A percentile compares a stretch with the other conserved stretches of the same genome.
Evolutionary conservation across 1,140 invertebrate genomes (phyloP).

Genomic region (Drosophila kikkawai): DNA sequence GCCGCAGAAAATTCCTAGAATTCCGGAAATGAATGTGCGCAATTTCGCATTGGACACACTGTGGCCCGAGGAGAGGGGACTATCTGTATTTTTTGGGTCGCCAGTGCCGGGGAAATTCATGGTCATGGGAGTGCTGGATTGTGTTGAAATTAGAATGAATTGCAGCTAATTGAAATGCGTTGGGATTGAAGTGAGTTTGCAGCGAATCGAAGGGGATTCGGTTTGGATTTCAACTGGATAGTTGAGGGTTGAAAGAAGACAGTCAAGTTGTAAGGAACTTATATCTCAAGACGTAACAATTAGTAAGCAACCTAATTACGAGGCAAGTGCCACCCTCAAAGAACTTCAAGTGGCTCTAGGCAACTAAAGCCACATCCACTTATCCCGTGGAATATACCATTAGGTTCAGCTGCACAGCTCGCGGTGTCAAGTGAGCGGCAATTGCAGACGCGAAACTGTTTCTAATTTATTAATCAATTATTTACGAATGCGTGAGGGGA

Average conservation of each 20-base stretch:
- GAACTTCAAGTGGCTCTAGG: not conserved
- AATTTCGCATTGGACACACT: slow-evolving; percentile 50
- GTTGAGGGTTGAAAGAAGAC: no score
- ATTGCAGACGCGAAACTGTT: slow-evolving; percentile 31
- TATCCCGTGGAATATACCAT: not conserved
- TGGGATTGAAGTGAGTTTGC: slow-evolving; percentile 9
- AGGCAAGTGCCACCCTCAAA: no score
- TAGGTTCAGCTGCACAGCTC: slow-evolving; percentile 17
- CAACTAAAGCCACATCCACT: slow-evolving; percentile 1
- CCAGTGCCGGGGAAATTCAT: slow-evolving; percentile 14
- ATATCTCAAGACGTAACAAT: no score
- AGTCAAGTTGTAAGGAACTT: not conserved
- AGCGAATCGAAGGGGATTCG: slow-evolving; percentile 1
- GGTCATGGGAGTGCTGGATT: not conserved
- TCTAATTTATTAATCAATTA: slow-evolving; percentile 51
- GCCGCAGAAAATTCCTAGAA: slow-evolving; percentile 39
- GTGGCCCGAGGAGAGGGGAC: slow-evolving; percentile 21
- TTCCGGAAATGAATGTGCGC: slow-evolving; percentile 73
- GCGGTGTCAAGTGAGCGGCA: slow-evolving; percentile 12
- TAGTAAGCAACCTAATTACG: no score
- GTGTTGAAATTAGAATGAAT: slow-evolving; percentile 32
- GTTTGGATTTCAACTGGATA: not conserved
- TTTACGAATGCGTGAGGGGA: slow-evolving; percentile 12
- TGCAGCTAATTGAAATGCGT: slow-evolving; percentile 35
- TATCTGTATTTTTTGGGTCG: slow-evolving; percentile 35